Conservation (phyloP, 2,113 vertebrate genomes). For the Actinemys pallida region DNA sequence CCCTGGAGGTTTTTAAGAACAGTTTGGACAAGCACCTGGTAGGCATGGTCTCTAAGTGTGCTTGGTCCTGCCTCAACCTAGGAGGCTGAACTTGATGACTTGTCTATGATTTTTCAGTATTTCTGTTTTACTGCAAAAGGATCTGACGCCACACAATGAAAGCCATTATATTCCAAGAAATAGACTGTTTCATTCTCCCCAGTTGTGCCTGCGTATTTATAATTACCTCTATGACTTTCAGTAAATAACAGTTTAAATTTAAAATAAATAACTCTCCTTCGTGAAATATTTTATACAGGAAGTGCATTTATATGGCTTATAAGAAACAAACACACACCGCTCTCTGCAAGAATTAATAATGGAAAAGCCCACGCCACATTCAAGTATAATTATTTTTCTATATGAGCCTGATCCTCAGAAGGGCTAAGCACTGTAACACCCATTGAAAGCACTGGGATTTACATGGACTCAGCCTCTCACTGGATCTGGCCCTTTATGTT, state of each 20-base stretch:
- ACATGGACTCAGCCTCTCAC: background rate
- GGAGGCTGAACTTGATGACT: background rate
- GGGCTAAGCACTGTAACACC: background rate
- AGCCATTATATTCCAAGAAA: background rate
- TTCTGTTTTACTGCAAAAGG: background rate
- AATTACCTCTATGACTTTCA: background rate
- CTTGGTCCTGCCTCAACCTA: background rate
- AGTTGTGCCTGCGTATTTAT: background rate
- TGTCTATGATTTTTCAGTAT: background rate
- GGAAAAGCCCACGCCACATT: background rate
- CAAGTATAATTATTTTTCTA: background rate
- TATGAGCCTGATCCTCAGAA: background rate
- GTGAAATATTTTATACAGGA: background rate
- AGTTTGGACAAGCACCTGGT: background rate
- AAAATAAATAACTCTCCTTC: background rate
- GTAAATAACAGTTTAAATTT: background rate
- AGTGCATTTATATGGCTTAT: background rate
- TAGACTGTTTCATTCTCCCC: background rate
- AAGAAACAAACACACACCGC: background rate
- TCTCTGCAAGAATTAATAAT: background rate
- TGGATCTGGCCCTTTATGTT: background rate
- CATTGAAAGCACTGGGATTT: background rate
- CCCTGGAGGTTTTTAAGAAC: background rate
- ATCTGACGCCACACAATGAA: background rate
- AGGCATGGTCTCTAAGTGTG: background rate